phyloP scores from a whole-genome alignment of 1,140 invertebrate species.

The Geopemphigus sp. region DNA sequence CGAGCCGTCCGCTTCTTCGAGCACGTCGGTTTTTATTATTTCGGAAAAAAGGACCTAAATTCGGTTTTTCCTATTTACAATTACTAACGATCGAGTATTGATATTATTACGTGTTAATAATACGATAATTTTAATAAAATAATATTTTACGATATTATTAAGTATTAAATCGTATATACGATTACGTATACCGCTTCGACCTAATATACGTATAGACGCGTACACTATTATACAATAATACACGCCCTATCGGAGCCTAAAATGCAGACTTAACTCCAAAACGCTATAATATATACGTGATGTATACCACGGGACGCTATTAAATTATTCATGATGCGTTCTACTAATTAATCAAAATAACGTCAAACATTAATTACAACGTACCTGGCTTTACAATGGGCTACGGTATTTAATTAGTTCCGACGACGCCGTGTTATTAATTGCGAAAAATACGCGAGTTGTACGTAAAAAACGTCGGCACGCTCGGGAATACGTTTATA shows the following conservation, averaged over 20 bases:
- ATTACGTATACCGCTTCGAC: too few relatives aligned
- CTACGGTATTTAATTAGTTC: not conserved
- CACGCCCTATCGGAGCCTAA: not conserved
- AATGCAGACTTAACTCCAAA: not conserved
- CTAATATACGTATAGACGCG: not conserved
- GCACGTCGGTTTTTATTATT: too few relatives aligned
- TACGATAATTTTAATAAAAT: too few relatives aligned
- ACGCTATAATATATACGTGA: not conserved
- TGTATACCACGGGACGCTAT: not conserved
- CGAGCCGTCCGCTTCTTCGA: too few relatives aligned
- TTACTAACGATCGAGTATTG: too few relatives aligned
- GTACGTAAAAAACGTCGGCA: not conserved
- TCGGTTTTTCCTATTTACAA: too few relatives aligned
- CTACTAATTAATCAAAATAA: not conserved
- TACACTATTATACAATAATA: not conserved
- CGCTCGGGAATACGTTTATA: not conserved
- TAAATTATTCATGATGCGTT: not conserved
- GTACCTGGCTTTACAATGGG: not conserved
- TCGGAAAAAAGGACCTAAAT: too few relatives aligned
- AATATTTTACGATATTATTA: too few relatives aligned
- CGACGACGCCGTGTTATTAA: not conserved
- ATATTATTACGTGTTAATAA: too few relatives aligned
- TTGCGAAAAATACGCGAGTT: not conserved
- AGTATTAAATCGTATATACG: too few relatives aligned
- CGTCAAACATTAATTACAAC: not conserved